phyloP scores from a whole-genome alignment of 2,113 vertebrate species.

The Dolichallabes microphthalmus region DNA sequence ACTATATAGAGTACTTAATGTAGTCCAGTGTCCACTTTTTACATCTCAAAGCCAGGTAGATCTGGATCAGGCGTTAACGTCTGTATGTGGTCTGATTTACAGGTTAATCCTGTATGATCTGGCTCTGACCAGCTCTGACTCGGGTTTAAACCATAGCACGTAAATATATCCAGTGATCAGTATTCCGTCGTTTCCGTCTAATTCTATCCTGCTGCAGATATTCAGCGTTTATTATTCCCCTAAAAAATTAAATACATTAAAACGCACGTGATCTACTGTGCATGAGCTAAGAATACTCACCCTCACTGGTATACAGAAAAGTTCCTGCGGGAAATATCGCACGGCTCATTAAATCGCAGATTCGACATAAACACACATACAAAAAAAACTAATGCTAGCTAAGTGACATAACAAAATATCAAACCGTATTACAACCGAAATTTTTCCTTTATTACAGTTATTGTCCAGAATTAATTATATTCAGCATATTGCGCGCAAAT shows the following conservation, averaged over 20 bases:
- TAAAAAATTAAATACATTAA: not conserved
- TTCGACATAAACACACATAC: not conserved
- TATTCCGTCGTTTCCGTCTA: not conserved
- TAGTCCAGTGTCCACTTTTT: not conserved
- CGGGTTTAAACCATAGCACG: not conserved
- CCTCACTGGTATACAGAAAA: not conserved
- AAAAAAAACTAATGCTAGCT: not conserved
- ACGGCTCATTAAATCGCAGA: not conserved
- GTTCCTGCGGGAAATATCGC: not conserved
- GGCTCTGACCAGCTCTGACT: not conserved
- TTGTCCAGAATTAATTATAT: not conserved
- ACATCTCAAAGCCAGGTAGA: not conserved
- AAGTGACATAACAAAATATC: not conserved
- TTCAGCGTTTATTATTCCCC: not conserved
- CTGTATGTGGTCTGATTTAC: not conserved
- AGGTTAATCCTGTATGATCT: not conserved
- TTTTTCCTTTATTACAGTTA: not conserved
- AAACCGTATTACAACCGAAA: no score
- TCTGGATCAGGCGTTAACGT: not conserved
- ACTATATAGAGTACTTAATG: not conserved
- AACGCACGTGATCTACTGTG: not conserved
- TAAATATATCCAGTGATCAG: not conserved
- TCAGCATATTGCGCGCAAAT: not conserved
- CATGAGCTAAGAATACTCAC: not conserved
- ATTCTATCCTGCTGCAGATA: not conserved